Conservation (phyloP, 2,113 vertebrate genomes). For the Lota lota region DNA sequence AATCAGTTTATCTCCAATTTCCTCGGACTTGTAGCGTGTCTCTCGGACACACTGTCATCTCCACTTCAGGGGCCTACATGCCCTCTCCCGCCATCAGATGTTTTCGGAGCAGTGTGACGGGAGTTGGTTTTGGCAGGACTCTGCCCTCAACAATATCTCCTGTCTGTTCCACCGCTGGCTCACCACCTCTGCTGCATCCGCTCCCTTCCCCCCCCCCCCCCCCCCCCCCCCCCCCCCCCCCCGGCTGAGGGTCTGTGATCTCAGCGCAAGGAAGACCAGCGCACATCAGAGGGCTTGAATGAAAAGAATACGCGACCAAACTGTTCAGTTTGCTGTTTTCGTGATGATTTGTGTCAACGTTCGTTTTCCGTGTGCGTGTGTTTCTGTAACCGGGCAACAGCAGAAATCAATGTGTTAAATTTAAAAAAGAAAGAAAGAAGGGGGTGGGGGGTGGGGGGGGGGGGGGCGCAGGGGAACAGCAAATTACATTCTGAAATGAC, state of each 20-base stretch:
- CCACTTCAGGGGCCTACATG: constrained; percentile 44
- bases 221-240: constrained; percentile 23
- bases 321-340: background rate
- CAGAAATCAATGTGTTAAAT: constrained; percentile 53
- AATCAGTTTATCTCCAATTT: constrained; percentile 78
- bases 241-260: constrained; percentile 15
- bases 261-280: constrained; percentile 23
- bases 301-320: constrained; percentile 11
- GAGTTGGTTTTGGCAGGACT: constrained; percentile 49
- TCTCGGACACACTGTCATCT: constrained; percentile 72
- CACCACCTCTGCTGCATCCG: constrained; percentile 27
- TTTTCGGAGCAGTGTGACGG: constrained; percentile 53
- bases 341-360: background rate
- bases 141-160: constrained; percentile 43
- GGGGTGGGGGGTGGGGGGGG: background rate
- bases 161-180: constrained; percentile 39
- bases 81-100: constrained; percentile 48
- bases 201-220: background rate
- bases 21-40: constrained; percentile 71
- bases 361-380: constrained; percentile 26
- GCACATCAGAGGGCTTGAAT: constrained; percentile 12
- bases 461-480: constrained; percentile 30
- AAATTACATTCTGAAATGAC: constrained; percentile 77
- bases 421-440: constrained; percentile 11
- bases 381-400: constrained; percentile 57